phyloP scores from a whole-genome alignment of 1,140 invertebrate species.

The Drosophila lini region DNA sequence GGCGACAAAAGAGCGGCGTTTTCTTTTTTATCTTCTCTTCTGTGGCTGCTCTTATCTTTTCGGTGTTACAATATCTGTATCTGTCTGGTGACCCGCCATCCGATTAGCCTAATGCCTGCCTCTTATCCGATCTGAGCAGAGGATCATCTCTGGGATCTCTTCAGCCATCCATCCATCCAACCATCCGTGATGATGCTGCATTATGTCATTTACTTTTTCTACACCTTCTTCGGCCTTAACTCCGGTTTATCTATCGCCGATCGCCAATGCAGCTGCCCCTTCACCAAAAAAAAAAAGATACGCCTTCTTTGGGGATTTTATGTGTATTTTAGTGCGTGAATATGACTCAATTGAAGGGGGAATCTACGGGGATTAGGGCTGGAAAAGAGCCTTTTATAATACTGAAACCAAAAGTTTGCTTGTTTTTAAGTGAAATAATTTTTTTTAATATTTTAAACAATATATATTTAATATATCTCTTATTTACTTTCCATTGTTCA shows the following conservation, averaged over 20 bases:
- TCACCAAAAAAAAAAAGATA: conserved; percentile 10
- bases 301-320: conserved; percentile 21
- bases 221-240: conserved; percentile 53
- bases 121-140: conserved; percentile 30
- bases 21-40: conserved; percentile 45
- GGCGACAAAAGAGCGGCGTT: conserved; percentile 62
- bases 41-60: conserved; percentile 25
- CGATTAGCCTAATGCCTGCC: conserved; percentile 78
- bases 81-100: conserved; percentile 53
- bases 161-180: conserved; percentile 3
- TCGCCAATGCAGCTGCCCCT: conserved; percentile 62
- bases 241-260: conserved; percentile 44
- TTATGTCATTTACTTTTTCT: conserved; percentile 82
- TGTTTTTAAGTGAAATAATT: too few relatives aligned
- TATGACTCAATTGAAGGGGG: conserved; percentile 34
- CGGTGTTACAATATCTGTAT: conserved; percentile 36
- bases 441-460: background rate
- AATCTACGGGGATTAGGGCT: conserved; percentile 15
- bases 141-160: conserved; percentile 26
- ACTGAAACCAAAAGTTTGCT: too few relatives aligned
- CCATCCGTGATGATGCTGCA: conserved; percentile 71
- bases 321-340: background rate
- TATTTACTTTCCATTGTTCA: background rate
- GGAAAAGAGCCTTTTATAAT: background rate
- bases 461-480: background rate